Conservation (phyloP, 2,888 invertebrate species). For the Caenorhabditis sp. region DNA sequence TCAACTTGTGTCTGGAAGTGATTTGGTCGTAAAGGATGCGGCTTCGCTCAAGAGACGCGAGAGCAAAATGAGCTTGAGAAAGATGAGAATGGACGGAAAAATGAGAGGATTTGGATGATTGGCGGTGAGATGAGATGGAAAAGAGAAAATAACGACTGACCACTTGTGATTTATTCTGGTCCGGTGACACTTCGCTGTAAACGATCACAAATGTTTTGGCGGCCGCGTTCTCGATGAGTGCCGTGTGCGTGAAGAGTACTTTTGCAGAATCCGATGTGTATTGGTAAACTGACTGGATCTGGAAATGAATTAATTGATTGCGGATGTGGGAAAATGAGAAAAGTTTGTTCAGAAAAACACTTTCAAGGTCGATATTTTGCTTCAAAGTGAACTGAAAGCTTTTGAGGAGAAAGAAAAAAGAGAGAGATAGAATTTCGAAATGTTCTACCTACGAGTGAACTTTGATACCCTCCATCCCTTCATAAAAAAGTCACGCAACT, state of each 20-base stretch:
- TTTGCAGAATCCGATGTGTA: slow-evolving; percentile 55
- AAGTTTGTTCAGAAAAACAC: too few species aligned
- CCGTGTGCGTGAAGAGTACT: slow-evolving; percentile 65
- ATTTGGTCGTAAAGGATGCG: not conserved
- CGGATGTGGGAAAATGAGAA: not conserved
- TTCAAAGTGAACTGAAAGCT: too few species aligned
- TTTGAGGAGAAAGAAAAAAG: too few species aligned
- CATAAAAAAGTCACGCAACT: too few species aligned
- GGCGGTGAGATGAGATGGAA: not conserved
- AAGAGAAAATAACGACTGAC: slow-evolving; percentile 40
- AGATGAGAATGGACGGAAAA: slow-evolving; percentile 17
- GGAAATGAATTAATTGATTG: slow-evolving; percentile 18
- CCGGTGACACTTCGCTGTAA: slow-evolving; percentile 52
- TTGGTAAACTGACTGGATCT: slow-evolving; percentile 60
- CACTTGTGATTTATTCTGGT: slow-evolving; percentile 54
- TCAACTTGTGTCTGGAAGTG: slow-evolving; percentile 61
- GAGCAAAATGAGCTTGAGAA: too few species aligned
- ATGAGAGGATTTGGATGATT: not conserved
- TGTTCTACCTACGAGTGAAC: too few species aligned
- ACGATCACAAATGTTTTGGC: slow-evolving; percentile 61
- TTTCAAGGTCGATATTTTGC: too few species aligned
- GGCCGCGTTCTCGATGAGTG: slow-evolving; percentile 54
- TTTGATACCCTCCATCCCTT: too few species aligned
- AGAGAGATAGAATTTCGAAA: too few species aligned
- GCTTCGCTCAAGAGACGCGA: too few species aligned